Conservation (phyloP, 2,888 invertebrate genomes). For the Physocephala rufipes region DNA sequence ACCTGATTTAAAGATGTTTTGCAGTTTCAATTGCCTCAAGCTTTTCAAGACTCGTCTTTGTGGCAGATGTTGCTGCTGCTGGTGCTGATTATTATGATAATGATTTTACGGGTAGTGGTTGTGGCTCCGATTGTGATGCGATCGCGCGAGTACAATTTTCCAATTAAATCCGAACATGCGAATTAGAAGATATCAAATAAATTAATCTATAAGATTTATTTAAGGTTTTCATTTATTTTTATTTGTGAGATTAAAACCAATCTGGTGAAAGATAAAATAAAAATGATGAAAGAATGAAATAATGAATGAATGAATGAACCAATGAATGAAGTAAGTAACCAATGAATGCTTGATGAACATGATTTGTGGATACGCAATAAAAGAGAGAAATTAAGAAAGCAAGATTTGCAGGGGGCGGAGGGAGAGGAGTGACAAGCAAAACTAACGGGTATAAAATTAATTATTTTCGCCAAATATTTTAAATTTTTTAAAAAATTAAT, state of each 20-base stretch:
- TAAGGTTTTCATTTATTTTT: conserved; percentile 29
- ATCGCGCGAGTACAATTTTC: conserved; percentile 46
- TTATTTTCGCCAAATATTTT: not conserved
- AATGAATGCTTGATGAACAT: not conserved
- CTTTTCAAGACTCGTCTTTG: not conserved
- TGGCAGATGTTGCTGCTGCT: conserved; percentile 11
- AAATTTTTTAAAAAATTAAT: not conserved
- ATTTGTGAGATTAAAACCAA: not conserved
- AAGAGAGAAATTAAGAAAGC: not conserved
- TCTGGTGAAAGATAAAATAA: not conserved
- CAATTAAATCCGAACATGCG: conserved; percentile 43
- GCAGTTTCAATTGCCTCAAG: not conserved
- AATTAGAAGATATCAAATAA: conserved; percentile 41
- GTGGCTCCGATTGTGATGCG: too few species aligned
- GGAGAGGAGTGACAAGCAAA: not conserved
- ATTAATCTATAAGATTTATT: conserved; percentile 39
- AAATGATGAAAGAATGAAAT: too few species aligned
- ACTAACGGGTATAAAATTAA: not conserved
- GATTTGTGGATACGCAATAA: not conserved
- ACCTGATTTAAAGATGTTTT: conserved; percentile 21
- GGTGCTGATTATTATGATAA: conserved; percentile 27
- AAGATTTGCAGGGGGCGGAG: too few species aligned
- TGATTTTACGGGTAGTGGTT: conserved; percentile 13
- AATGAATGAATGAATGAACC: too few species aligned
- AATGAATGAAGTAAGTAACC: too few species aligned